These are phyloP conservation scores for Protophormia terraenovae DNA, from an alignment of 2,888 invertebrate genomes.

Conservation along the genomic window DNA sequence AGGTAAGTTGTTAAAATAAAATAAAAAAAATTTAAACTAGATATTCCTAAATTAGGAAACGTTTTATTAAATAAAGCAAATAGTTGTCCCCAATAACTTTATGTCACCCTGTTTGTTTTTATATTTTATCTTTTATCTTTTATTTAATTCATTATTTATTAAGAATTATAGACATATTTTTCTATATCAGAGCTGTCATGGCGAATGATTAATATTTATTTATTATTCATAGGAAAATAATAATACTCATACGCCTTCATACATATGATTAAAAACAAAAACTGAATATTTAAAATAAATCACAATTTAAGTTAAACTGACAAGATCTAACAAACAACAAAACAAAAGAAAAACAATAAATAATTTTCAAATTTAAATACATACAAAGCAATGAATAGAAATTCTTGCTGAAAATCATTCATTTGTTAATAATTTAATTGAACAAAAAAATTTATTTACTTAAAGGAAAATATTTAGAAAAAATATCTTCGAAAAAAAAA, in stretches of 20 bases:
- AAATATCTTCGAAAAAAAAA: too few relatives aligned
- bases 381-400: too few relatives aligned
- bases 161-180: background rate
- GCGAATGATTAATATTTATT: slow-evolving; percentile 16
- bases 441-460: too few relatives aligned
- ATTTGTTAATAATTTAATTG: background rate
- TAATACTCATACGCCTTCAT: slow-evolving; percentile 2
- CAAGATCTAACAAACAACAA: background rate
- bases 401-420: too few relatives aligned
- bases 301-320: background rate
- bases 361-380: too few relatives aligned
- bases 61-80: too few relatives aligned
- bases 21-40: too few relatives aligned
- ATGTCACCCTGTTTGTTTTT: background rate
- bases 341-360: background rate
- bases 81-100: too few relatives aligned
- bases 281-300: background rate
- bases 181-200: background rate
- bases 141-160: background rate
- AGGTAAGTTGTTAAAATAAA: too few relatives aligned
- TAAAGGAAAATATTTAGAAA: too few relatives aligned
- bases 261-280: background rate
- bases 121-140: background rate
- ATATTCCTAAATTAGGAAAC: too few relatives aligned
- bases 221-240: background rate